Evolutionary conservation across 2,113 vertebrate species (phyloP).

Genomic region (Phainopepla nitens): DNA sequence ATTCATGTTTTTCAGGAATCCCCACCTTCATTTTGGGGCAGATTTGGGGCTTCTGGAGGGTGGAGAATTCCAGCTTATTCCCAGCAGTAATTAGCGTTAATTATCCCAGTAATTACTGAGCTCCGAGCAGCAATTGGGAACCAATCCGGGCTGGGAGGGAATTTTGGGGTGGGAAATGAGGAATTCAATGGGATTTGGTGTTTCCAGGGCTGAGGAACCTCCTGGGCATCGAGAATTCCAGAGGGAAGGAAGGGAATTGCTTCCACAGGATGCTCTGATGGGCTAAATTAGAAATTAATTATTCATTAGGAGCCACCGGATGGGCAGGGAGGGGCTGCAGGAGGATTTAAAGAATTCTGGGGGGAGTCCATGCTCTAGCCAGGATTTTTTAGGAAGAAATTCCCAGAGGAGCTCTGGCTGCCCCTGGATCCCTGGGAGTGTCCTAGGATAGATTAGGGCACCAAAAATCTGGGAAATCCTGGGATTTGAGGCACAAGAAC

Average conservation of each 20-base stretch:
- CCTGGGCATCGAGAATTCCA: accelerated
- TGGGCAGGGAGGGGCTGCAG: neutral
- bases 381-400: neutral
- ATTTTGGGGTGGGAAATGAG: neutral
- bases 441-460: neutral
- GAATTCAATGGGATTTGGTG: neutral
- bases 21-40: neutral
- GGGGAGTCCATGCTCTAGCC: neutral
- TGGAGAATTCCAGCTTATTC: neutral
- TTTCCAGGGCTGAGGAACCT: neutral
- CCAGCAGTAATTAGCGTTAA: neutral
- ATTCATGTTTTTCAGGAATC: accelerated
- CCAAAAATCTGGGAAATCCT: neutral
- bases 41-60: neutral
- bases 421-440: neutral
- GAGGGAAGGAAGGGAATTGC: neutral
- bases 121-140: neutral
- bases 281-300: neutral
- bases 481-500: neutral
- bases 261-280: neutral
- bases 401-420: neutral
- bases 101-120: neutral
- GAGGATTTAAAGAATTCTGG: neutral
- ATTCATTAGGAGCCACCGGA: neutral
- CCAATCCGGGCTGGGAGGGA: accelerated